Percentiles rank a stretch among this genome's conserved stretches.
phyloP scores from a whole-genome alignment of 2,797 vertebrate genomes.

The Luscinia luscinia region DNA sequence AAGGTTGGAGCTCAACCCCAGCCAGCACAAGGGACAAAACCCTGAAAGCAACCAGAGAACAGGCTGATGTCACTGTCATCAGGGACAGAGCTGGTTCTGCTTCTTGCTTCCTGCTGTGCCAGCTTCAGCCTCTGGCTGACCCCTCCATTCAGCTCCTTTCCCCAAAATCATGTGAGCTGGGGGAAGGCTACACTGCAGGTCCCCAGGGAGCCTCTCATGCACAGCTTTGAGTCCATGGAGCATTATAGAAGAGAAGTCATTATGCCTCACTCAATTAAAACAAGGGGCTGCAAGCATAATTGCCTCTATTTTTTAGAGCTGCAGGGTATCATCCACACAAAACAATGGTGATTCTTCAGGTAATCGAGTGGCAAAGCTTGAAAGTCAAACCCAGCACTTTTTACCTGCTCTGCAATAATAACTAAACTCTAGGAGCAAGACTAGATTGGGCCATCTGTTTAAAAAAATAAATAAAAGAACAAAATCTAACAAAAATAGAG shows the following conservation, averaged over 20 bases:
- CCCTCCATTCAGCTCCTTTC: slow-evolving; percentile 8
- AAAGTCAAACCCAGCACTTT: not conserved
- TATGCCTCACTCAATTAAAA: slow-evolving; percentile 66
- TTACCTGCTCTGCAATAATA: not conserved
- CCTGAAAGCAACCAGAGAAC: not conserved
- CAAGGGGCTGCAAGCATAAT: slow-evolving; percentile 58
- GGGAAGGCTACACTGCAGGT: not conserved
- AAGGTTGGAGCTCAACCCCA: not conserved
- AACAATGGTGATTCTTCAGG: slow-evolving; percentile 44
- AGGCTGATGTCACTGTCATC: not conserved
- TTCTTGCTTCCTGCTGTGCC: slow-evolving; percentile 48
- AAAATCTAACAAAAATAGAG: not conserved
- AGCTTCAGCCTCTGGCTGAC: slow-evolving; percentile 69
- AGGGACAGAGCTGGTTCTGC: not conserved
- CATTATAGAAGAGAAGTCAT: slow-evolving; percentile 54
- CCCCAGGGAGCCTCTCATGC: not conserved
- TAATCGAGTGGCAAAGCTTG: slow-evolving; percentile 41
- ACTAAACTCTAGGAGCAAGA: not conserved
- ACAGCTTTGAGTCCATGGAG: not conserved
- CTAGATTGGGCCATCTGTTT: not conserved
- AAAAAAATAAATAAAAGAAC: not conserved
- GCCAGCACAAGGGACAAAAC: not conserved
- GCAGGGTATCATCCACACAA: slow-evolving; percentile 43
- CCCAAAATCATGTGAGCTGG: not conserved
- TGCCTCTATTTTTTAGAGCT: slow-evolving; percentile 56